Percentiles rank a stretch among this genome's conserved stretches.
Evolutionary conservation across 2,888 invertebrate species (phyloP).

Genomic region (Catocala fraxini): DNA sequence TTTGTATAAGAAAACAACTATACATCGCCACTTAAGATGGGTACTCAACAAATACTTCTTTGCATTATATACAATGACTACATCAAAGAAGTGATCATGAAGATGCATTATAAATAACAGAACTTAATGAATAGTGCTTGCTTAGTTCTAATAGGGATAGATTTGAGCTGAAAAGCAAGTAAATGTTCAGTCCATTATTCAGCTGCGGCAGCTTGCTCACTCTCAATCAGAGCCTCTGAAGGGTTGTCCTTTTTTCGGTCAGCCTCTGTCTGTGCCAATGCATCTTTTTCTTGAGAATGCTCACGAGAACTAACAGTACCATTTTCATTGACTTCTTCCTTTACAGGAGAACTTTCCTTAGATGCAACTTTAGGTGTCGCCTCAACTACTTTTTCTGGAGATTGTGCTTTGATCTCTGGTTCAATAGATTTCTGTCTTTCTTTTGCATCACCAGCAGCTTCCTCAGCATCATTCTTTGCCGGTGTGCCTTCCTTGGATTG

Average conservation of each 20-base stretch:
- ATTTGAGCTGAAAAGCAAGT: slow-evolving; percentile 82
- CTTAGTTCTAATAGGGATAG: slow-evolving; percentile 80
- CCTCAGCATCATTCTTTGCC: slow-evolving; percentile 53
- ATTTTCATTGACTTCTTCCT: slow-evolving; percentile 75
- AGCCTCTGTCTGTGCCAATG: slow-evolving; percentile 42
- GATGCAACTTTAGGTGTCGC: slow-evolving; percentile 61
- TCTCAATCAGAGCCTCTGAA: slow-evolving; percentile 79
- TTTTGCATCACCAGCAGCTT: slow-evolving; percentile 46
- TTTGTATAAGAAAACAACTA: slow-evolving; percentile 70
- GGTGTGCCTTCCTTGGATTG: slow-evolving; percentile 61
- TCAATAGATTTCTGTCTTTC: slow-evolving; percentile 66
- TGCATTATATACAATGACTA: slow-evolving; percentile 83
- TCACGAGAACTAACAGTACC: slow-evolving; percentile 80
- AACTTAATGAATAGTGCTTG: slow-evolving; percentile 78
- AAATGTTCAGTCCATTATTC: slow-evolving; percentile 71
- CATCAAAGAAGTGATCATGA: slow-evolving; percentile 72
- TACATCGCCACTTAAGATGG: slow-evolving; percentile 73
- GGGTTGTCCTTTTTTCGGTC: slow-evolving; percentile 73
- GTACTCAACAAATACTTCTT: slow-evolving; percentile 76
- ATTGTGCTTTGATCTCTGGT: slow-evolving; percentile 51
- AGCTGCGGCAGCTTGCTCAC: slow-evolving; percentile 74
- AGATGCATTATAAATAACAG: slow-evolving; percentile 78
- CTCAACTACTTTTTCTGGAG: slow-evolving; percentile 61
- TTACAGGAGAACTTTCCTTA: slow-evolving; percentile 71
- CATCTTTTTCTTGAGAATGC: slow-evolving; percentile 75